A percentile compares a stretch with the other conserved stretches of the same genome.
Evolutionary conservation across 2,797 vertebrate genomes (phyloP).

Genomic region (Sphaeramia orbicularis): DNA sequence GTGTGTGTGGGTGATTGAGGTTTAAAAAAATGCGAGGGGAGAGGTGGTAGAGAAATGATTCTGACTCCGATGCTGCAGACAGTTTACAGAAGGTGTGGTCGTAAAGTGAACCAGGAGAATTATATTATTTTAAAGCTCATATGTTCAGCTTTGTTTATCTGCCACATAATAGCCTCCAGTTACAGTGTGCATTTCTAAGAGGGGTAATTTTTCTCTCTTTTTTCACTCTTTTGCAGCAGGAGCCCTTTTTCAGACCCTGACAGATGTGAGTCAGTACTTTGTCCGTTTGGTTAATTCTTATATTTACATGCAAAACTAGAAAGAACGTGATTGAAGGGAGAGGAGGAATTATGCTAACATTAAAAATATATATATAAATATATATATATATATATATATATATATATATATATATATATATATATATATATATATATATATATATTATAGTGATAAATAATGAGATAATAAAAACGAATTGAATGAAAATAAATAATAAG

Average conservation of each 20-base stretch:
- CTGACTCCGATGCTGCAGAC: constrained; percentile 26
- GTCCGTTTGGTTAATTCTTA: background rate
- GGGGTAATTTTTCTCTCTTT: background rate
- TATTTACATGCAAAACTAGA: constrained; percentile 40
- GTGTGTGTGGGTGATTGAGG: background rate
- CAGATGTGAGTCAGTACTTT: constrained; percentile 44
- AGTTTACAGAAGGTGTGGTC: constrained; percentile 11
- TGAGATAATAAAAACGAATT: constrained; percentile 30
- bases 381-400: no score
- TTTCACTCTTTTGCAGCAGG: background rate
- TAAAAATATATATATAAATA: no score
- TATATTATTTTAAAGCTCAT: background rate
- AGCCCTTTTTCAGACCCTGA: constrained; percentile 37
- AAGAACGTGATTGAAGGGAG: constrained; percentile 30
- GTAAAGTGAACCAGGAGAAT: constrained; percentile 22
- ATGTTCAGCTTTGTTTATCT: background rate
- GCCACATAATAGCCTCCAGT: no score
- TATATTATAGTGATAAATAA: constrained; percentile 29
- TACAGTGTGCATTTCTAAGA: no score
- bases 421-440: no score
- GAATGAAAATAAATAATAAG: background rate
- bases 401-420: no score
- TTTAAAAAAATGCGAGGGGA: constrained; percentile 30
- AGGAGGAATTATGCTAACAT: constrained; percentile 23
- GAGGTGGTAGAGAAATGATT: constrained; percentile 25